Evolutionary conservation across 2,888 invertebrate genomes (phyloP).

Genomic region (Limenitis camilla): DNA sequence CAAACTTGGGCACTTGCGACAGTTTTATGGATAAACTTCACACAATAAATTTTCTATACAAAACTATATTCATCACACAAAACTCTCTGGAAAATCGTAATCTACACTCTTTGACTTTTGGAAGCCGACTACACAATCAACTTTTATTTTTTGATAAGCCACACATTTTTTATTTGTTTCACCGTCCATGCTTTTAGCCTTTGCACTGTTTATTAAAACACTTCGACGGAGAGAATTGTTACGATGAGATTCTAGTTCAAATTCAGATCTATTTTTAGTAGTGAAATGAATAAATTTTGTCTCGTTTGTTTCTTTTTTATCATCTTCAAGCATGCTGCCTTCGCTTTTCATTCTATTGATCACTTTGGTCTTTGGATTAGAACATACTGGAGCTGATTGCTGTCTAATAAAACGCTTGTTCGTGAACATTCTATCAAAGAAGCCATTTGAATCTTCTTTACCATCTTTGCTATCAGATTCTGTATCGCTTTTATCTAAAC

Average conservation of each 20-base stretch:
- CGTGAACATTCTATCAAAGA: conserved; percentile 55
- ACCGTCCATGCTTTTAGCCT: conserved; percentile 56
- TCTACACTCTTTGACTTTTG: conserved; percentile 60
- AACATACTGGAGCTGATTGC: conserved; percentile 59
- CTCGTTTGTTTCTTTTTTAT: conserved; percentile 29
- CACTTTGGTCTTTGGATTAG: conserved; percentile 42
- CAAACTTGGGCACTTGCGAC: conserved; percentile 3
- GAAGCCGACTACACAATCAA: conserved; percentile 60
- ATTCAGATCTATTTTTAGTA: conserved; percentile 45
- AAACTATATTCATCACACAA: conserved; percentile 42
- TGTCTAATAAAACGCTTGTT: conserved; percentile 56
- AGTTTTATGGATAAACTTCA: conserved; percentile 26
- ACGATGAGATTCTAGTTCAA: conserved; percentile 42
- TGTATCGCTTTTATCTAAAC: conserved; percentile 55
- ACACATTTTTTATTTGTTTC: conserved; percentile 47
- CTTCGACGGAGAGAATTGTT: conserved; percentile 65
- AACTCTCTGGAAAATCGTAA: conserved; percentile 64
- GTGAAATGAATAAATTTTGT: conserved; percentile 58
- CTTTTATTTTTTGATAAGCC: conserved; percentile 55
- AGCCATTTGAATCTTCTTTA: conserved; percentile 43
- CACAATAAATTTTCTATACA: conserved; percentile 24
- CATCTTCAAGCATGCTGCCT: conserved; percentile 49
- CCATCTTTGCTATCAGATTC: conserved; percentile 42
- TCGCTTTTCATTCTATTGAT: conserved; percentile 60
- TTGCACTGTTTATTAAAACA: conserved; percentile 65